Conservation (phyloP, 2,113 vertebrate genomes). For the Sminthopsis crassicaudata region DNA sequence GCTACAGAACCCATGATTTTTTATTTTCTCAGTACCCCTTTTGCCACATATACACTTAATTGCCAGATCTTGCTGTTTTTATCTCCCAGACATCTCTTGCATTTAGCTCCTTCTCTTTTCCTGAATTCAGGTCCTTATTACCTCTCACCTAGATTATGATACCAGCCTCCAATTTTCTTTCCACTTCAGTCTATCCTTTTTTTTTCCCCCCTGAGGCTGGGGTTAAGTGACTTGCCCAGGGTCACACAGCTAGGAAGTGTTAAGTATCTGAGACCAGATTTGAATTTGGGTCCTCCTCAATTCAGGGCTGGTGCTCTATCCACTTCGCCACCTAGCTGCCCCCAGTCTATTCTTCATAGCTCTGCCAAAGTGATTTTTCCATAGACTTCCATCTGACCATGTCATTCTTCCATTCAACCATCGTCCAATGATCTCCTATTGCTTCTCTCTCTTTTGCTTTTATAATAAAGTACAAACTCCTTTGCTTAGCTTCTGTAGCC, state of each 20-base stretch:
- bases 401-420: not conserved
- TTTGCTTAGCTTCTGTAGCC: not conserved
- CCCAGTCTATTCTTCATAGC: not conserved
- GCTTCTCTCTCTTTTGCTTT: not conserved
- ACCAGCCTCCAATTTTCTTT: not conserved
- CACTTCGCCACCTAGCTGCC: too few species aligned
- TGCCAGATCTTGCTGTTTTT: not conserved
- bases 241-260: too few species aligned
- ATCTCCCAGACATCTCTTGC: not conserved
- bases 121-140: not conserved
- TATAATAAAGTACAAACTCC: not conserved
- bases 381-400: not conserved
- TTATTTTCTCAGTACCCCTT: not conserved
- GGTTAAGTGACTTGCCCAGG: too few species aligned
- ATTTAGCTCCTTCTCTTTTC: not conserved
- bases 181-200: not conserved
- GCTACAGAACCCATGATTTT: not conserved
- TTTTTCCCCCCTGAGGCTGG: too few species aligned
- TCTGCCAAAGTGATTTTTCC: not conserved
- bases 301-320: too few species aligned
- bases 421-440: not conserved
- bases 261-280: too few species aligned
- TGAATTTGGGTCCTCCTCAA: too few species aligned
- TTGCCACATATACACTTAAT: not conserved
- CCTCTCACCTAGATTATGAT: not conserved